Percentiles rank a stretch among this genome's conserved stretches.
Evolutionary conservation across 2,888 invertebrate genomes (phyloP).

Genomic region (Galerucella nymphaeae): DNA sequence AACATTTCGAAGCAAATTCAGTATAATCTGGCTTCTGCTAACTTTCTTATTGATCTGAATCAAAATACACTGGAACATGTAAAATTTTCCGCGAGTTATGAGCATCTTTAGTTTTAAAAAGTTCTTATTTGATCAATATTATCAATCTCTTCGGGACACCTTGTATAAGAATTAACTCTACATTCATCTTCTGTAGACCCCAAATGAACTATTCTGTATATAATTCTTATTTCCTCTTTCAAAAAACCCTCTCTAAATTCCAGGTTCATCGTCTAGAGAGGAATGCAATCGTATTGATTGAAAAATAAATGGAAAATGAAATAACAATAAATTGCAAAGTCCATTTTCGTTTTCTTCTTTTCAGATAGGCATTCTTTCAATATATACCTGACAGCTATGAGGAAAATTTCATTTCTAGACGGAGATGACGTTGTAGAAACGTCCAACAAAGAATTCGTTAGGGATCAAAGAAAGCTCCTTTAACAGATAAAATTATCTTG

Average conservation of each 20-base stretch:
- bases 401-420: slow-evolving; percentile 63
- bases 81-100: too few relatives aligned
- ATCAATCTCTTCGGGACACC: too few relatives aligned
- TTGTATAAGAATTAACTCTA: too few relatives aligned
- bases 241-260: not conserved
- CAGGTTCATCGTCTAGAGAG: not conserved
- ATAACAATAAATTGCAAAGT: slow-evolving; percentile 50
- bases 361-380: slow-evolving; percentile 58
- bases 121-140: too few relatives aligned
- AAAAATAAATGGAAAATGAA: slow-evolving; percentile 43
- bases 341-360: slow-evolving; percentile 42
- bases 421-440: slow-evolving; percentile 63
- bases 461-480: slow-evolving; percentile 49
- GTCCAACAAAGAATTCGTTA: slow-evolving; percentile 56
- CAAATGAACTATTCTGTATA: not conserved
- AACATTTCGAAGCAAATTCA: too few relatives aligned
- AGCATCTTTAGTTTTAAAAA: too few relatives aligned
- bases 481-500: slow-evolving; percentile 55
- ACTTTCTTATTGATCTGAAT: too few relatives aligned
- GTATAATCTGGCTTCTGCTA: too few relatives aligned
- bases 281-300: slow-evolving; percentile 25
- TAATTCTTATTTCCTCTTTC: not conserved
- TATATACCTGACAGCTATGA: slow-evolving; percentile 62
- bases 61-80: too few relatives aligned
- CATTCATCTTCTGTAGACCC: not conserved